Percentiles rank a stretch among this genome's conserved stretches.
Evolutionary conservation across 2,113 vertebrate genomes (phyloP).

Genomic region (Otus sunia): DNA sequence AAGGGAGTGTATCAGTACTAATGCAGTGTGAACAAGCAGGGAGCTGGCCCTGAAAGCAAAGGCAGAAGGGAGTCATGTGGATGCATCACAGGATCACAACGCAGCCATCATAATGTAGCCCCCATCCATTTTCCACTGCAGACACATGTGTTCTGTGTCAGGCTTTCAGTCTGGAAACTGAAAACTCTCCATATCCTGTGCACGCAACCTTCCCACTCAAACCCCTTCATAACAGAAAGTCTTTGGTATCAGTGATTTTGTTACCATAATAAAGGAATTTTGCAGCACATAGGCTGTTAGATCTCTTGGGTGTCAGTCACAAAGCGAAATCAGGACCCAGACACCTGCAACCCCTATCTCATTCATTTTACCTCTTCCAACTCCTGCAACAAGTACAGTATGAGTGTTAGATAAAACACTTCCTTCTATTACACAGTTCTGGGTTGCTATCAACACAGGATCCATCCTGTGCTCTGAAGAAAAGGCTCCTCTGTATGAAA

Average conservation of each 20-base stretch:
- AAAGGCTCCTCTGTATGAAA: background rate
- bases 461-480: background rate
- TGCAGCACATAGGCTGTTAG: background rate
- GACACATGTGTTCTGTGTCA: background rate
- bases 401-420: background rate
- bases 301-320: no score
- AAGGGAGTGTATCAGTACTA: background rate
- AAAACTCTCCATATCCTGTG: background rate
- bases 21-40: background rate
- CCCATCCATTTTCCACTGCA: background rate
- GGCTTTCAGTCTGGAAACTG: background rate
- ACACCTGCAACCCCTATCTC: background rate
- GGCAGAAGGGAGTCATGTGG: fast-evolving
- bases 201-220: background rate
- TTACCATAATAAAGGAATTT: background rate
- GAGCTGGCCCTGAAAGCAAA: background rate
- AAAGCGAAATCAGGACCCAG: background rate
- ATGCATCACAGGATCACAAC: background rate
- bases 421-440: background rate
- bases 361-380: background rate
- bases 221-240: background rate
- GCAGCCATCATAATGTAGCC: fast-evolving
- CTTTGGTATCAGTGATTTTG: background rate
- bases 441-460: background rate
- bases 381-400: background rate